These are phyloP conservation scores for Piprites chloris DNA, from an alignment of 2,113 vertebrate species.

Conservation along the genomic window DNA sequence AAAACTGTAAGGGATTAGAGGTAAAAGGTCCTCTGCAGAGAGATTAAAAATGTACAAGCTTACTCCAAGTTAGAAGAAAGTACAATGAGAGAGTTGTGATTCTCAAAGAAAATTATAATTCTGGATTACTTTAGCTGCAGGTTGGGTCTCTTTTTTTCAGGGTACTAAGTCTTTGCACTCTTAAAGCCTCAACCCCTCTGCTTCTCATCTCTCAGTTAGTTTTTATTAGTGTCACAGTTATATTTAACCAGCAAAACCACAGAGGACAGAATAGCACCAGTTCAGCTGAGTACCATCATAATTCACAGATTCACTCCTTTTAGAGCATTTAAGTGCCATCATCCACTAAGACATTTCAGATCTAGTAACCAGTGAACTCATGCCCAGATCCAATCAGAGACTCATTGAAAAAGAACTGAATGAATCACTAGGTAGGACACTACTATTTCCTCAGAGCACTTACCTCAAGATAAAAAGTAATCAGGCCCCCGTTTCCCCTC, in stretches of 20 bases:
- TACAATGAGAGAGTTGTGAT: not conserved
- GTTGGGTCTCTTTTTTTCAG: not conserved
- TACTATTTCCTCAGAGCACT: not conserved
- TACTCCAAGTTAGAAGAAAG: not conserved
- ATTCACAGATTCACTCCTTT: not conserved
- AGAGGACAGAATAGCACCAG: not conserved
- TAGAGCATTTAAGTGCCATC: not conserved
- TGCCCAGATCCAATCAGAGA: not conserved
- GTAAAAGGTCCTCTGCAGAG: not conserved
- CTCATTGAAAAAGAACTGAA: not conserved
- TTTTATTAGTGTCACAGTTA: not conserved
- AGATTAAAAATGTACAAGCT: not conserved
- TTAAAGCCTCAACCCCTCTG: not conserved
- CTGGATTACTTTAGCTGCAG: not conserved
- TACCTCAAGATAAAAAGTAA: not conserved
- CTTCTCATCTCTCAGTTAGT: not conserved
- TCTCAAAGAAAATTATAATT: not conserved
- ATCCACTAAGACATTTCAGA: not conserved
- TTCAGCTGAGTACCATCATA: not conserved
- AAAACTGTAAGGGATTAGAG: not conserved
- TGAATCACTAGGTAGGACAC: not conserved
- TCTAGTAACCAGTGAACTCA: rapidly evolving
- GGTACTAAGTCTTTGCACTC: not conserved
- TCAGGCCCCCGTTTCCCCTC: not conserved
- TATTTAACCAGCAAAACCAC: not conserved